A percentile compares a stretch with the other conserved stretches of the same genome.
Conservation (phyloP, 2,888 invertebrate genomes). For the Sipha maydis region DNA sequence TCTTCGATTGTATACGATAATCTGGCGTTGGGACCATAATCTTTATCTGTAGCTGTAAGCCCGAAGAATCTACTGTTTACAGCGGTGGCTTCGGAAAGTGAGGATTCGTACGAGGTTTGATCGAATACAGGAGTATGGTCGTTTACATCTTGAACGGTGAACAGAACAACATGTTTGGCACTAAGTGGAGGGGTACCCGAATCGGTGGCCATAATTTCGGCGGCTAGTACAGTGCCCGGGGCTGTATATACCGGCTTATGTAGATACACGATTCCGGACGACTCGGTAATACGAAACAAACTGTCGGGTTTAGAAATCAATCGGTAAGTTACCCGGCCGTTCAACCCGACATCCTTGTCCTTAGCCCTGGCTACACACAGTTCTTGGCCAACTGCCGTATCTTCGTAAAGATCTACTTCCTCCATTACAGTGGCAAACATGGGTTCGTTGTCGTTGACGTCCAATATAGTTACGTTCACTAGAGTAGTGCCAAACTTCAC, state of each 20-base stretch:
- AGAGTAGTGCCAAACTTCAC: constrained; percentile 80
- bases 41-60: constrained; percentile 88
- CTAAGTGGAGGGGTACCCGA: constrained; percentile 80
- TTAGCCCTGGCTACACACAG: constrained; percentile 87
- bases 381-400: constrained; percentile 93
- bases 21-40: constrained; percentile 82
- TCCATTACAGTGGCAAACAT: constrained; percentile 82
- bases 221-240: constrained; percentile 76
- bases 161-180: constrained; percentile 78
- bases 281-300: constrained; percentile 84
- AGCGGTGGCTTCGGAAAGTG: constrained; percentile 86
- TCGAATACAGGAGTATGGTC: constrained; percentile 96
- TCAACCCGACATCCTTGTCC: constrained; percentile 89
- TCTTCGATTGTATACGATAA: constrained; percentile 85
- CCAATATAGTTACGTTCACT: constrained; percentile 84
- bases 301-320: constrained; percentile 82
- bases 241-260: constrained; percentile 81
- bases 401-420: constrained; percentile 83
- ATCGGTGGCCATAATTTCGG: constrained; percentile 88
- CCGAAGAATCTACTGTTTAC: constrained; percentile 93
- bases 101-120: constrained; percentile 91
- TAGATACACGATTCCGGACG: constrained; percentile 89
- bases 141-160: constrained; percentile 87
- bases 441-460: constrained; percentile 93
- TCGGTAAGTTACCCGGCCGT: constrained; percentile 84